Evolutionary conservation across 2,888 invertebrate species (phyloP), one percentile per base, ranked within the genome.

Genomic region (Synanthedon tipuliformis): DNA sequence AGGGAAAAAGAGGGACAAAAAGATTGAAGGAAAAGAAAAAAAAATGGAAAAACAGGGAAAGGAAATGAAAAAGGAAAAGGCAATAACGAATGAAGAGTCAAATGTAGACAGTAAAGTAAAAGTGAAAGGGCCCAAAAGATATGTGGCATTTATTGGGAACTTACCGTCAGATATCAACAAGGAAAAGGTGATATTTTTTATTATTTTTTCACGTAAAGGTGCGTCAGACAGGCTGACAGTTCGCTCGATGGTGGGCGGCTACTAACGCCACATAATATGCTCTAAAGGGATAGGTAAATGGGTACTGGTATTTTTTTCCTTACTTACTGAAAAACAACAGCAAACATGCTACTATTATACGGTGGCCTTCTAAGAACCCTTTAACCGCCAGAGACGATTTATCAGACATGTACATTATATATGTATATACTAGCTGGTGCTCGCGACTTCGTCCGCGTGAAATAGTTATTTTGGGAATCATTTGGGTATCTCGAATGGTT

Each of bases 81-180:
- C 41, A 15, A 53, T 58, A 54, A n/a, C n/a, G n/a, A 48, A 52
- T 16, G 52, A 48, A 23, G 54, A 50, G 15, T 40, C 7, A 58
- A 64, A 48, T 62, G 59, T 52, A 12, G 56, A 55, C 15, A 4
- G 51, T 50, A 74, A 74, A 59, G 60, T 63, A 1, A 78, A 73
- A 59, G 60, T 63, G 0, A 78, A 73, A 54, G 78, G 81, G 0
- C 75, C 81, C 0, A 87, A 86, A 56, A 69, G 88, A 77, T 88
- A 87, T 73, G 80, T 88, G 2, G 86, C 85, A 18, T 88, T 88
- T 62, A 57, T 88, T 40, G 88, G 88, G 0, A 88, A 88, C 58
- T 61, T 88, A 27, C 82, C 87, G 0, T 60, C 77, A 13, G 72
- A 76, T 58, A 59, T 81, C 50, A 64, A 69, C 54, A 81, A 78